These are phyloP conservation scores for Oscheius sp. DNA, from an alignment of 2,888 invertebrate species.

Conservation along the genomic window DNA sequence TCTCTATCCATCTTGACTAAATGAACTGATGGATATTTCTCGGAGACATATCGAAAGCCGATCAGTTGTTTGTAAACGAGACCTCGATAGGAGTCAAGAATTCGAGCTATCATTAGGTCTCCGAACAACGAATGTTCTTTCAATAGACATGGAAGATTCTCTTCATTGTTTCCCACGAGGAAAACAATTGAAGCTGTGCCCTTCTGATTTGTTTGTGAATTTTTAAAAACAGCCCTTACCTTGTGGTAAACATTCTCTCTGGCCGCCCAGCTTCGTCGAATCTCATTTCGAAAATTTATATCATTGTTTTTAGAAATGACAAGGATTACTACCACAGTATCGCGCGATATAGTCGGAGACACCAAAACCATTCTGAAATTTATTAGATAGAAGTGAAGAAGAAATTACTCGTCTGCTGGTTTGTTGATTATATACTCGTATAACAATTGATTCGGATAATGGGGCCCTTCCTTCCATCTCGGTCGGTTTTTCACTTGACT, in stretches of 20 bases:
- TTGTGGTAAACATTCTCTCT: not conserved
- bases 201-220: not conserved
- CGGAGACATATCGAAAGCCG: not conserved
- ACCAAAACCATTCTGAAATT: not conserved
- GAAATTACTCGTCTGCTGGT: not conserved
- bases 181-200: not conserved
- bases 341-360: not conserved
- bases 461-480: not conserved
- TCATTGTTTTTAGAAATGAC: constrained; percentile 3
- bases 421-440: constrained; percentile 15
- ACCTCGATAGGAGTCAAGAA: constrained; percentile 9
- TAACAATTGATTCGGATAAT: constrained; percentile 11
- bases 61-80: constrained; percentile 15
- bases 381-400: not conserved
- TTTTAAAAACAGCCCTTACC: not conserved
- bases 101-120: constrained; percentile 3
- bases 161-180: not conserved
- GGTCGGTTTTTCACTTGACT: too few relatives aligned
- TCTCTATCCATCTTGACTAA: constrained; percentile 10
- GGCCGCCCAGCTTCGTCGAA: not conserved
- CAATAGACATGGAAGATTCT: not conserved
- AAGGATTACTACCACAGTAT: not conserved
- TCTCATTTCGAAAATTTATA: not conserved
- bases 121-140: not conserved
- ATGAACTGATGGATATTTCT: not conserved